Evolutionary conservation across 1,140 invertebrate genomes (phyloP).

Genomic region (Hycleus phaleratus): DNA sequence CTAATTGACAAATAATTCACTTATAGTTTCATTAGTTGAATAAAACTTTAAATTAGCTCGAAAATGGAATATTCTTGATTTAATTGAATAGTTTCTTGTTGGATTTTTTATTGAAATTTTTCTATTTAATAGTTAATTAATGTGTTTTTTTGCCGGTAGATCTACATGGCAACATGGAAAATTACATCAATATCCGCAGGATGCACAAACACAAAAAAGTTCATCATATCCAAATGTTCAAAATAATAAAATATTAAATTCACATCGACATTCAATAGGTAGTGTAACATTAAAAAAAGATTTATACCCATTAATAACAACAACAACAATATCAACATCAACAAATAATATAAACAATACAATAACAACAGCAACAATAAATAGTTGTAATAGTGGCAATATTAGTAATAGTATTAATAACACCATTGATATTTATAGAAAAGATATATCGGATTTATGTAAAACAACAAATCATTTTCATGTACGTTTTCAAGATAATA

Average conservation of each 20-base stretch:
- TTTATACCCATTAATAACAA: not conserved
- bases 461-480: conserved; percentile 14
- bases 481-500: conserved; percentile 28
- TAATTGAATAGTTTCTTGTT: no score
- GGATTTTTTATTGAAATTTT: no score
- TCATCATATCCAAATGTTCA: conserved; percentile 41
- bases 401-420: not conserved
- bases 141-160: conserved; percentile 2
- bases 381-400: not conserved
- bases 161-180: not conserved
- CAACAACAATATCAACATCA: not conserved
- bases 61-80: no score
- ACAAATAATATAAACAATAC: not conserved
- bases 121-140: not conserved
- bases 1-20: no score
- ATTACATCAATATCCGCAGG: not conserved
- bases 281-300: conserved; percentile 33
- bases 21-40: no score
- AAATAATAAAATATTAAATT: conserved; percentile 20
- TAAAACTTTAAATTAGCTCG: no score
- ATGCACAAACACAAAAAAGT: conserved; percentile 32
- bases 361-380: not conserved
- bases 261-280: conserved; percentile 38
- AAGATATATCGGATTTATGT: not conserved
- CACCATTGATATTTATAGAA: conserved; percentile 1